Evolutionary conservation across 2,888 invertebrate genomes (phyloP).

Genomic region (Lasioglossum malachurum): DNA sequence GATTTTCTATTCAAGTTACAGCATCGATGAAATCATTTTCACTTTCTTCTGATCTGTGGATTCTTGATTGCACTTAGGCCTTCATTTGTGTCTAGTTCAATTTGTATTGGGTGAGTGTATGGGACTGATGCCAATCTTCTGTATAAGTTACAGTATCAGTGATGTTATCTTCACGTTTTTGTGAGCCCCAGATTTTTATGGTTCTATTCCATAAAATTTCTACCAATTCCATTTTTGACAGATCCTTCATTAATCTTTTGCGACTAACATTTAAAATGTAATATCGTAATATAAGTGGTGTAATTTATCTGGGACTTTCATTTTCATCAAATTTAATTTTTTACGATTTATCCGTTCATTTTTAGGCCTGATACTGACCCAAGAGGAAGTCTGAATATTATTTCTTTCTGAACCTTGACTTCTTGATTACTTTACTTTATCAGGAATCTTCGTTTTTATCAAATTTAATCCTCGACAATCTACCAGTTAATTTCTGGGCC

Average conservation of each 20-base stretch:
- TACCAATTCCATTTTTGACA: neutral
- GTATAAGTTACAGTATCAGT: neutral
- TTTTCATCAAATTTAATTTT: neutral
- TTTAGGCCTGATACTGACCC: neutral
- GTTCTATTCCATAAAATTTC: neutral
- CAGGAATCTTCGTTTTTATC: neutral
- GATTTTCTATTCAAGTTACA: neutral
- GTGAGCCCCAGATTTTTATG: neutral
- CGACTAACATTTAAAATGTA: neutral
- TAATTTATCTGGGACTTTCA: neutral
- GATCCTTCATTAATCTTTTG: neutral
- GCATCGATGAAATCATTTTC: neutral
- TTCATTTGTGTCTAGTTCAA: neutral
- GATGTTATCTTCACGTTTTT: neutral
- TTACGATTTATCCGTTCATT: neutral
- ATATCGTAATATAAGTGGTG: neutral
- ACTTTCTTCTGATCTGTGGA: neutral
- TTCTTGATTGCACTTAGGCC: neutral
- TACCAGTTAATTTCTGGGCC: neutral
- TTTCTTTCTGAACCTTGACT: neutral
- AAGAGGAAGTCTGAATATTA: neutral
- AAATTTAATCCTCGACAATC: neutral
- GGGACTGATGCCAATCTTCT: neutral
- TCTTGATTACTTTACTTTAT: neutral
- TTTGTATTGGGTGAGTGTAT: neutral